Base-by-base conservation (phyloP, 2,113 vertebrate genomes). In the Melospiza melodia region DNA sequence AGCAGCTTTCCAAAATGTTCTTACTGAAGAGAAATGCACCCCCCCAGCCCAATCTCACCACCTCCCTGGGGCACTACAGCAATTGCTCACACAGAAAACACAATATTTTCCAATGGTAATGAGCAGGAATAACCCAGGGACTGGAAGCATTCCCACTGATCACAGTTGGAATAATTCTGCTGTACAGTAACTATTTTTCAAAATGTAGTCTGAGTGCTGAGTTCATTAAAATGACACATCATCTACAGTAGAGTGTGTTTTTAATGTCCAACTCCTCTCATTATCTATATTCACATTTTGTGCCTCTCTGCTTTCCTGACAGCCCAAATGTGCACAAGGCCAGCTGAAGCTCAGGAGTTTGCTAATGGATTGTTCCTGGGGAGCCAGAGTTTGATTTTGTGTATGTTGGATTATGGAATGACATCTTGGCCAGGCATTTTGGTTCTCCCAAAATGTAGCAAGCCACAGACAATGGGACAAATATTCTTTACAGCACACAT, bases 71-170 rank as follows among this genome's bases (percentile, higher is more conserved):
- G 95, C 91, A 88, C 85, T 80, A 54, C 84, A 94, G 91, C 93
- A 93, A 95, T 73, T 83, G 89, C 82, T 90, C 61, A 59, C 25
- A 88, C 20, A 75, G 82, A 93, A 94, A 95, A 95, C 87, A 88
- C 54, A 81, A 87, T 91, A 96, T 94, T 95, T 95, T 93, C 84
- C 76, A 89, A 76, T 76, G 94, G 74, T 96, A 97, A 95, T 96
- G 84, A 95, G 94, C 87, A 96, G 58, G 95, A 95, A 85, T 90
- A 94, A 93, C 78, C 55, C 84, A 66, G 68, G 75, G 84, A 84
- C 87, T 89, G 84, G 90, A 89, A 95, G 90, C 78, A 59, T 66
- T 89, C 74, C 78, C 72, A 62, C 58, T 85, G 95, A 95, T 95
- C 93, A 87, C 95, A 95, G 93, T 24, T 92, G 93, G 94, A 89